Percentiles rank a stretch among this genome's conserved stretches.
Evolutionary conservation across 2,797 vertebrate species (phyloP).

Genomic region (Sylvia borin): DNA sequence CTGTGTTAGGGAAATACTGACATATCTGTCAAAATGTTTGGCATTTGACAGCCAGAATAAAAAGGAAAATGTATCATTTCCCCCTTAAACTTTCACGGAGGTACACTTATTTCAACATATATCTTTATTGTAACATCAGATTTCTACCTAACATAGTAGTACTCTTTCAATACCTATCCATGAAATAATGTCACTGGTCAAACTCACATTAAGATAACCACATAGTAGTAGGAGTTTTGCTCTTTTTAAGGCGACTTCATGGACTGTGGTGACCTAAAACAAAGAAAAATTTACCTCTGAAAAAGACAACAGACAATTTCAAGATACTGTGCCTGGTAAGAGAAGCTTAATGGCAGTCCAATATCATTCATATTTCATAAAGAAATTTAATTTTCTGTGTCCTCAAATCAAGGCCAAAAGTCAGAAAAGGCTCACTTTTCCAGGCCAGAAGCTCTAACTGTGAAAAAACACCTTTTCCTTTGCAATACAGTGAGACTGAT

Average conservation of each 20-base stretch:
- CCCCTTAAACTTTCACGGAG: not conserved
- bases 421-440: not conserved
- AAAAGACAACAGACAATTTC: not conserved
- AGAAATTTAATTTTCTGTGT: not conserved
- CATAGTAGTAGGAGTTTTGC: rapidly evolving
- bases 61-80: not conserved
- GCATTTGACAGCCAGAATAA: not conserved
- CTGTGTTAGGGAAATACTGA: not conserved
- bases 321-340: not conserved
- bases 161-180: not conserved
- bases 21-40: not conserved
- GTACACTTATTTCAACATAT: not conserved
- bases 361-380: not conserved
- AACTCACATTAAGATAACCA: not conserved
- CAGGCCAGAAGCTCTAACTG: not conserved
- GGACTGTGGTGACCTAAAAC: not conserved
- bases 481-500: not conserved
- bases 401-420: not conserved
- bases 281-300: not conserved
- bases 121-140: not conserved
- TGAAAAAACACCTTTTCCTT: not conserved
- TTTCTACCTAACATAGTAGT: not conserved
- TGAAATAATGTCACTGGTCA: not conserved
- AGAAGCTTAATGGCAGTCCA: not conserved
- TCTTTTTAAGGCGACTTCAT: not conserved